Evolutionary conservation across 1,140 invertebrate species (phyloP), one percentile per base, ranked within the genome.

Genomic region (Zophobas morio): DNA sequence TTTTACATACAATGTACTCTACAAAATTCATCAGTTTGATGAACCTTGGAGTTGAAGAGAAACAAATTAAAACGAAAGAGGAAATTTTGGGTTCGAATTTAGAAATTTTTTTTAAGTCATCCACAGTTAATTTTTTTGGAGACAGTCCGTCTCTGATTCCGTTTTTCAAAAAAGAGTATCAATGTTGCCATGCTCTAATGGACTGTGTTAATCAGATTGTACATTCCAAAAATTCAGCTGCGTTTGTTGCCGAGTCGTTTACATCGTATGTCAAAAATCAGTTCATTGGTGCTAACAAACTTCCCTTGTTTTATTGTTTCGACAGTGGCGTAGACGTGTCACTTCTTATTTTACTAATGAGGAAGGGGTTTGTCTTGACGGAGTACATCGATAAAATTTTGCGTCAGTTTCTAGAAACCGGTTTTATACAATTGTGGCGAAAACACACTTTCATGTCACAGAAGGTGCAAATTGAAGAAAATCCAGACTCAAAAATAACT

Each of bases 301-400:
- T 60, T 4, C 71, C 47, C 4, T 20, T 78, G 37, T 37, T 80
- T 34, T 76, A 76, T 56, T 81, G 80, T 72, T 46, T 81, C 33
- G 46, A 76, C 0, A 54, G 73, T 2, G 49, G 51, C 6, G 42
- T 80, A 51, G 72, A 73, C 6, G 57, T 53, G n/a, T 78, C 72
- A 60, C 80, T 76, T 2, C 57, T 81, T 36, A 74, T 75, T 36
- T 37, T 78, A 8, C 47, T 72, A 36, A 80, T 81, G 80, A 63
- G 76, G 37, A 54, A 56, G 46, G 70, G 73, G 6, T 76, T 79
- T 75, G 75, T 77, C 6, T 72, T 82, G 36, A 53, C 33, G 34
- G 51, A 82, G 0, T 54, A 56, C 46, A 60, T 82, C 36, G 56
- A 82, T 74, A 34, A 75, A 40, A 49, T 80, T 33, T 73, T 82